Conservation (phyloP, 2,888 invertebrate species). For the Maniola hyperantus region DNA sequence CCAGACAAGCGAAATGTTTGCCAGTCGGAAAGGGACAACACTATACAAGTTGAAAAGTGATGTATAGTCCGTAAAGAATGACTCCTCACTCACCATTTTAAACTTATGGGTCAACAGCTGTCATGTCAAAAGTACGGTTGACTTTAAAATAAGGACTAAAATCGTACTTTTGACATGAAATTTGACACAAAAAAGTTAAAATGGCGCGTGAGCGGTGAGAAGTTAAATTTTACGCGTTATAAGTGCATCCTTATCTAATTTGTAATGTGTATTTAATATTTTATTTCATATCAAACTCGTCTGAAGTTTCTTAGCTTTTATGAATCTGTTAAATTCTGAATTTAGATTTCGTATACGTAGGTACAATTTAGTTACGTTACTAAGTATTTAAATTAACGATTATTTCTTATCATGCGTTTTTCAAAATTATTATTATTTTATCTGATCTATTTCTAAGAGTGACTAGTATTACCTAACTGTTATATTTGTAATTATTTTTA, state of each 20-base stretch:
- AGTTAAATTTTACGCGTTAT: too few relatives aligned
- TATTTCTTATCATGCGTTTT: constrained; percentile 10
- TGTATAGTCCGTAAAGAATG: too few relatives aligned
- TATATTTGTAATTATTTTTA: neutral
- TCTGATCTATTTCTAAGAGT: constrained; percentile 2
- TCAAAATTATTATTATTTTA: neutral
- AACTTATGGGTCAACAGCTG: too few relatives aligned
- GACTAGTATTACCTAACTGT: neutral
- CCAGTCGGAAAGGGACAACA: neutral
- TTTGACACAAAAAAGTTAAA: too few relatives aligned
- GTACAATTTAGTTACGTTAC: neutral
- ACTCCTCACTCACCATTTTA: too few relatives aligned
- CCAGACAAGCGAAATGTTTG: neutral
- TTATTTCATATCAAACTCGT: neutral
- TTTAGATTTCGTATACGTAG: constrained; percentile 6
- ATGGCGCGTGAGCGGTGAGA: too few relatives aligned
- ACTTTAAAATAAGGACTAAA: too few relatives aligned
- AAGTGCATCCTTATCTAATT: neutral
- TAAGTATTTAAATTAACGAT: constrained; percentile 2
- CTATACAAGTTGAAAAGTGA: neutral
- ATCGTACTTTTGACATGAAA: too few relatives aligned
- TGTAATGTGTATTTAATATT: neutral
- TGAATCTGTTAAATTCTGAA: neutral
- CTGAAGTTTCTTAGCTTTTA: neutral
- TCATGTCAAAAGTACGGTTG: too few relatives aligned